These are phyloP conservation scores for Enteromius afrohamiltoni DNA, from an alignment of 2,797 vertebrate genomes.

Conservation along the genomic window DNA sequence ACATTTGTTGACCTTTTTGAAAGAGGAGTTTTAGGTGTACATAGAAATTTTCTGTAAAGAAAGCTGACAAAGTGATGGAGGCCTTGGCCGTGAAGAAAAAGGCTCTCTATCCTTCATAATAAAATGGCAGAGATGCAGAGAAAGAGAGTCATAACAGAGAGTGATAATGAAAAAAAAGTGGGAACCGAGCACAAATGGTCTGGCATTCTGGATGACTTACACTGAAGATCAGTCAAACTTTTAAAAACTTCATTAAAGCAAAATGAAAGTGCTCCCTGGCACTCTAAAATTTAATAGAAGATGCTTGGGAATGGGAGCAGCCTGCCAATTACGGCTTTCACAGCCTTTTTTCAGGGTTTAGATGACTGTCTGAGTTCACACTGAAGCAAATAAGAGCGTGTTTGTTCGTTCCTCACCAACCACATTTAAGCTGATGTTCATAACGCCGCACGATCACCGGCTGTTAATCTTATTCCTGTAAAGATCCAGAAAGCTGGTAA, in stretches of 20 bases:
- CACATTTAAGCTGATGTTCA: constrained; percentile 48
- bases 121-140: constrained; percentile 44
- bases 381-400: constrained; percentile 73
- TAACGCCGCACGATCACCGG: constrained; percentile 42
- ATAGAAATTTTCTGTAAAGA: not conserved
- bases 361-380: constrained; percentile 74
- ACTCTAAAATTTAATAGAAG: constrained; percentile 78
- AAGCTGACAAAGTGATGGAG: constrained; percentile 29
- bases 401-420: constrained; percentile 68
- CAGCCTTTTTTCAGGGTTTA: constrained; percentile 74
- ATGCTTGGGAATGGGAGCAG: constrained; percentile 75
- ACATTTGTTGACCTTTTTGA: not conserved
- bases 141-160: constrained; percentile 53
- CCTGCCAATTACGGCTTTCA: constrained; percentile 78
- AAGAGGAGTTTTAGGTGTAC: not conserved
- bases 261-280: constrained; percentile 78
- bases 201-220: constrained; percentile 63
- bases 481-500: constrained; percentile 20
- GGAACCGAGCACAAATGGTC: constrained; percentile 55
- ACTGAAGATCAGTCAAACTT: constrained; percentile 77
- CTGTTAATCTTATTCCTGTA: constrained; percentile 41
- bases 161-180: constrained; percentile 54
- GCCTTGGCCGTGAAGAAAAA: constrained; percentile 39
- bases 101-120: constrained; percentile 48
- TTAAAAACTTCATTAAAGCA: constrained; percentile 83